Evolutionary conservation across 2,797 vertebrate genomes (phyloP), one percentile per base, ranked within the genome.

Genomic region (Melanogrammus aeglefinus): DNA sequence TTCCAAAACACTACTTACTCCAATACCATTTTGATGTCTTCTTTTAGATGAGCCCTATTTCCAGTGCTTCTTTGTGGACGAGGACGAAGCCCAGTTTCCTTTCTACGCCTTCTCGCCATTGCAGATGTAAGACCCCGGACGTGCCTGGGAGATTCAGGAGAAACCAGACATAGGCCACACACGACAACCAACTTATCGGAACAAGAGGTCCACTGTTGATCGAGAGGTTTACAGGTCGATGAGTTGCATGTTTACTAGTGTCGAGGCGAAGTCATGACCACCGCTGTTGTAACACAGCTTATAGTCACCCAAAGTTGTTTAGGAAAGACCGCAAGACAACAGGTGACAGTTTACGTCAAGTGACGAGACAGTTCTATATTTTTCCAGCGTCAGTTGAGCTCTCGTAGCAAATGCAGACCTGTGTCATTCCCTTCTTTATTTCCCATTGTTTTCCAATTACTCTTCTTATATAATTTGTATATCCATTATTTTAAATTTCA

Each of bases 11-110:
- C 57, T 24, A 24, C 57, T n/a, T n/a, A 24, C 21, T n/a, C 5
- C 6, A n/a, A 63, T 38, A 27, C 78, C 78, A 31, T 47, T 24
- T 74, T n/a, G 21, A 75, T 41, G 29, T 10, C 69, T 75, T 36
- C 31, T 72, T 72, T 31, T 88, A 99, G 98, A 94, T 79, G 95
- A 97, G 76, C 97, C 96, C 77, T 99, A 97, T 92, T 97, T 99
- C 92, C 97, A 99, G 39, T 99, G 97, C 85, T 96, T 99, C 91
- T 98, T 97, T 85, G 92, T 99, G 93, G 96, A 98, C 47, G 97
- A 96, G 79, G 94, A 95, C 77, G 98, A 97, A 77, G 96, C 96
- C 88, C 94, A 94, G 94, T 96, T 93, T 92, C 97, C 93, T 31
- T 96, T 94, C 94, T 97, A 95, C 81, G 95, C 89, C 86, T 96